Percentiles rank a stretch among this genome's conserved stretches.
These are phyloP conservation scores for Acrocephalus arundinaceus DNA, from an alignment of 2,113 vertebrate species.

Conservation along the genomic window DNA sequence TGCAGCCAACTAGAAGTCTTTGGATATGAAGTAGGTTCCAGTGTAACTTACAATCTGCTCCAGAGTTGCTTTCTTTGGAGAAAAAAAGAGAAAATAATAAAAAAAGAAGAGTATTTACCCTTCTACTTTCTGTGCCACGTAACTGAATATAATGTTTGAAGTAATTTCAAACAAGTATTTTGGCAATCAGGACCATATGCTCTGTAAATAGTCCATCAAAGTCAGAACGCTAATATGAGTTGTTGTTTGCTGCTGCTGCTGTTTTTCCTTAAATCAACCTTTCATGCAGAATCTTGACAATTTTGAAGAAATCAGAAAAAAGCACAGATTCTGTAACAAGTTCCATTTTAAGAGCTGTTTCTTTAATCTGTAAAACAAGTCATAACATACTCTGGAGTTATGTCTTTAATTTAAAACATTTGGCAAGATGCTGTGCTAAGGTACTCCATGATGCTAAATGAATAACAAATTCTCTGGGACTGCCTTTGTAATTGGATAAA, in stretches of 20 bases:
- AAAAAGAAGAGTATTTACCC: background rate
- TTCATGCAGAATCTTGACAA: background rate
- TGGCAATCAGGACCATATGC: background rate
- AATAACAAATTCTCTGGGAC: background rate
- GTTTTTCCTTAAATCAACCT: background rate
- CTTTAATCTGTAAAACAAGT: conserved; percentile 8
- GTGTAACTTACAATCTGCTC: background rate
- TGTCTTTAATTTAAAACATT: conserved; percentile 4
- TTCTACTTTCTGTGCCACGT: background rate
- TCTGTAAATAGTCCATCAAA: conserved; percentile 17
- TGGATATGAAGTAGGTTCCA: background rate
- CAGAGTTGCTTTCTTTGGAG: background rate
- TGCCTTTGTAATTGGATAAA: background rate
- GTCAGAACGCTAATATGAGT: conserved; percentile 3
- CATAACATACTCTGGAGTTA: background rate
- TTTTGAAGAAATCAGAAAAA: conserved; percentile 6
- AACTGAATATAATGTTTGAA: background rate
- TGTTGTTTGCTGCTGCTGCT: background rate
- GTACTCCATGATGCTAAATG: background rate
- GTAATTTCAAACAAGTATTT: conserved; percentile 5
- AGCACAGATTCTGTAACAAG: background rate
- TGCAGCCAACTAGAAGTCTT: background rate
- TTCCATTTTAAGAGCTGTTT: background rate
- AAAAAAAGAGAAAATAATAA: background rate
- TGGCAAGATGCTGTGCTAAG: background rate